Conservation (phyloP, 53 echinoderm and acorn worm species). For the Zoroaster sp. region DNA sequence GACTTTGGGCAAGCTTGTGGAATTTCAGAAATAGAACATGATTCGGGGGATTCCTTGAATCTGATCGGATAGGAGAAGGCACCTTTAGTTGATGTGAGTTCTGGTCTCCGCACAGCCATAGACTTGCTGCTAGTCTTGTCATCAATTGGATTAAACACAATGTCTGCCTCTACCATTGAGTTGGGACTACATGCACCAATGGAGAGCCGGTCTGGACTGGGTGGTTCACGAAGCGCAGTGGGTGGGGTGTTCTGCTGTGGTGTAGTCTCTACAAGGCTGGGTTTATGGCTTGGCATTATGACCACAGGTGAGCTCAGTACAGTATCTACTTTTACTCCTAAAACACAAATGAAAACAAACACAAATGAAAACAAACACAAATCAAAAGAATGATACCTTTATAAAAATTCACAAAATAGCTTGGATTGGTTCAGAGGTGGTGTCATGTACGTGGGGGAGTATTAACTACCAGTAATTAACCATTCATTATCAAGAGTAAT, state of each 20-base stretch:
- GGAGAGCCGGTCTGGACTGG: neutral
- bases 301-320: slow-evolving; percentile 9
- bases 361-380: neutral
- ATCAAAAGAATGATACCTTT: neutral
- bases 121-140: neutral
- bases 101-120: neutral
- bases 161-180: neutral
- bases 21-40: neutral
- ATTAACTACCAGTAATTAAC: neutral
- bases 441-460: too few species aligned
- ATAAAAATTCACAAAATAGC: neutral
- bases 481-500: neutral
- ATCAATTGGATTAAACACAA: slow-evolving; percentile 24
- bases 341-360: neutral
- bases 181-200: neutral
- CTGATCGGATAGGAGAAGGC: neutral
- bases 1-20: neutral
- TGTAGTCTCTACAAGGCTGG: neutral
- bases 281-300: slow-evolving; percentile 7
- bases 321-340: neutral
- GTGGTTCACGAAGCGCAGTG: neutral
- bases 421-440: neutral
- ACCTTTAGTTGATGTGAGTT: neutral
- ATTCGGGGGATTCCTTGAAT: neutral
- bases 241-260: neutral